phyloP scores from a whole-genome alignment of 2,888 invertebrate species.

The Chrysotoxum bicinctum region DNA sequence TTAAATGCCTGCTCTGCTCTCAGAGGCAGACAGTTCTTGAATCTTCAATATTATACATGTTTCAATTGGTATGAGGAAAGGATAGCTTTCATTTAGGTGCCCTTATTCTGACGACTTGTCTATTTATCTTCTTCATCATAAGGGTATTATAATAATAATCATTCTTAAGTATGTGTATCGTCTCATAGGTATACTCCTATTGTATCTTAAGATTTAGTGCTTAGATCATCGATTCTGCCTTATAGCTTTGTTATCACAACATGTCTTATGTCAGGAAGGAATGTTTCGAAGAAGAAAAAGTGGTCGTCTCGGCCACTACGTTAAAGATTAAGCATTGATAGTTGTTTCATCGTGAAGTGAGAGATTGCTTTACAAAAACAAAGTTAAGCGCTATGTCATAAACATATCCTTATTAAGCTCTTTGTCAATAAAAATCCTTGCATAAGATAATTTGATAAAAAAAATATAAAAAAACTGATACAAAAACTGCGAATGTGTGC shows the following conservation, averaged over 20 bases:
- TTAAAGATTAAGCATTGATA: background rate
- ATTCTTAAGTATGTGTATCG: slow-evolving; percentile 11
- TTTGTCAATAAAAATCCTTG: too few species aligned
- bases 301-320: background rate
- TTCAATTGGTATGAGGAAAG: background rate
- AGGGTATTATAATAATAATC: slow-evolving; percentile 16
- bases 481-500: too few species aligned
- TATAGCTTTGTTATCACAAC: background rate
- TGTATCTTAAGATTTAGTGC: background rate
- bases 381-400: background rate
- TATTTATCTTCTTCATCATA: slow-evolving; percentile 4
- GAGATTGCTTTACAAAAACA: background rate
- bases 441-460: too few species aligned
- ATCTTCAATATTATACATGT: background rate
- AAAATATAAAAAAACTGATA: too few species aligned
- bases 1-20: background rate
- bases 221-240: background rate
- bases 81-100: slow-evolving; percentile 15
- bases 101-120: background rate
- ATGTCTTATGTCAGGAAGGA: background rate
- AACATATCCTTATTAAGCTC: background rate
- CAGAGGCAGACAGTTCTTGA: background rate
- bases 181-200: background rate
- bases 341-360: background rate
- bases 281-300: background rate